These are phyloP conservation scores for Cololabis saira DNA, from an alignment of 2,113 vertebrate genomes.

Conservation along the genomic window DNA sequence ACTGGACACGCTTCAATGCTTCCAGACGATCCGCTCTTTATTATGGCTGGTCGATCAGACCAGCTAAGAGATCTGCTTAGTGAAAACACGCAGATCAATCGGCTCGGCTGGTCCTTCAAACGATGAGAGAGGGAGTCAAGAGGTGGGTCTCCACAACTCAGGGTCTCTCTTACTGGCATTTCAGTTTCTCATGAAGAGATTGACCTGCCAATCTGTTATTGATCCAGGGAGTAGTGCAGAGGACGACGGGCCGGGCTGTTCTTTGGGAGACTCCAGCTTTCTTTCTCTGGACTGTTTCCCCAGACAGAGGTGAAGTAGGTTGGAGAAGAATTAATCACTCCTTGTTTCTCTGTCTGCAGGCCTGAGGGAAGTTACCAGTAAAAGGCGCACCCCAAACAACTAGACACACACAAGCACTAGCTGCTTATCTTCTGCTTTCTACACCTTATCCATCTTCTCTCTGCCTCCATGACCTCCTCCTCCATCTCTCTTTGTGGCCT, in stretches of 20 bases:
- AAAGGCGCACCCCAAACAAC: slow-evolving; percentile 57
- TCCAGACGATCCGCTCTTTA: slow-evolving; percentile 63
- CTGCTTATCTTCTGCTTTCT: slow-evolving; percentile 56
- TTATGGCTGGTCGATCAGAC: slow-evolving; percentile 59
- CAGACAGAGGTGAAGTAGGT: slow-evolving; percentile 63
- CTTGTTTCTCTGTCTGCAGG: slow-evolving; percentile 70
- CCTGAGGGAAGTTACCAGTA: slow-evolving; percentile 52
- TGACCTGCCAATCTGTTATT: slow-evolving; percentile 70
- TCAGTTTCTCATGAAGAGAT: slow-evolving; percentile 49
- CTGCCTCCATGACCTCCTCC: slow-evolving; percentile 32
- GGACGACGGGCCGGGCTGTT: slow-evolving; percentile 35
- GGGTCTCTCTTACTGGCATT: slow-evolving; percentile 43
- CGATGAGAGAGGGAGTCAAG: slow-evolving; percentile 38
- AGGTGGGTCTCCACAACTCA: slow-evolving; percentile 21
- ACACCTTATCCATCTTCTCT: slow-evolving; percentile 59
- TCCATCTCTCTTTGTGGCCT: slow-evolving; percentile 38
- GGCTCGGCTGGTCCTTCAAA: slow-evolving; percentile 50
- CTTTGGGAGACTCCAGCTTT: slow-evolving; percentile 41
- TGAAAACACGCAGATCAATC: slow-evolving; percentile 78
- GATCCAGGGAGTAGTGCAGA: slow-evolving; percentile 57
- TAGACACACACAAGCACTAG: slow-evolving; percentile 30
- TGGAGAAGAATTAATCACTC: slow-evolving; percentile 80
- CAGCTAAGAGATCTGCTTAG: slow-evolving; percentile 57
- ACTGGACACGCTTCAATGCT: slow-evolving; percentile 37
- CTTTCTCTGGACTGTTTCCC: slow-evolving; percentile 49